A percentile compares a stretch with the other conserved stretches of the same genome.
Conservation (phyloP, 2,888 invertebrate species). For the Parascotia fuliginaria region DNA sequence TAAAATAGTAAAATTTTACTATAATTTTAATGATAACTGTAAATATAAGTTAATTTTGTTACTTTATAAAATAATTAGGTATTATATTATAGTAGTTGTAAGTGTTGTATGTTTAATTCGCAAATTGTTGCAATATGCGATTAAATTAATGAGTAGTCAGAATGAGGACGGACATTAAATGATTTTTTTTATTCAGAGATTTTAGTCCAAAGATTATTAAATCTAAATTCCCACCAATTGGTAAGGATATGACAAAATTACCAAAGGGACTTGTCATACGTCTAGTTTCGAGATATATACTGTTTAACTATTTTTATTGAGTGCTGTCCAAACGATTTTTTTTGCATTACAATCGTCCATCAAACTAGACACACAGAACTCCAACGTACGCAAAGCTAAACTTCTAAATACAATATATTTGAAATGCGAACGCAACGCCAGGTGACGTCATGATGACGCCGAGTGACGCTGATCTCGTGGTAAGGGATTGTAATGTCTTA, state of each 20-base stretch:
- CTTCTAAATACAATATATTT: slow-evolving; percentile 34
- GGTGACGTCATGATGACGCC: slow-evolving; percentile 79
- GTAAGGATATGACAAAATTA: slow-evolving; percentile 69
- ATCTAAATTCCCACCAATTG: slow-evolving; percentile 81
- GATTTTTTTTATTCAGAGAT: slow-evolving; percentile 65
- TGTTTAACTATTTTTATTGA: slow-evolving; percentile 35
- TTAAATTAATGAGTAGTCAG: slow-evolving; percentile 80
- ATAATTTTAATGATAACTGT: slow-evolving; percentile 82
- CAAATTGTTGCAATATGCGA: slow-evolving; percentile 84
- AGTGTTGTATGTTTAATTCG: slow-evolving; percentile 86
- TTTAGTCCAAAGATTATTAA: slow-evolving; percentile 80
- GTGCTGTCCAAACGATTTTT: slow-evolving; percentile 24
- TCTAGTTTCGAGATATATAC: slow-evolving; percentile 43
- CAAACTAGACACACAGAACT: slow-evolving; percentile 39
- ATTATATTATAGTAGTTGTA: slow-evolving; percentile 82
- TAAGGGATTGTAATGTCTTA: slow-evolving; percentile 85
- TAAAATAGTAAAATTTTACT: slow-evolving; percentile 83
- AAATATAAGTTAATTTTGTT: slow-evolving; percentile 86
- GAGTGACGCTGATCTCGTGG: slow-evolving; percentile 86
- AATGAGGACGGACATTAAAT: slow-evolving; percentile 76
- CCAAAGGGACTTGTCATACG: slow-evolving; percentile 67
- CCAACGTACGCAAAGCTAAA: slow-evolving; percentile 30
- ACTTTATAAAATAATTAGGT: slow-evolving; percentile 84
- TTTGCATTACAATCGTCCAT: slow-evolving; percentile 33
- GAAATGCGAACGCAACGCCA: slow-evolving; percentile 60